A percentile compares a stretch with the other conserved stretches of the same genome.
Conservation (phyloP, 2,888 invertebrate species). For the Dorcus parallelipipedus region DNA sequence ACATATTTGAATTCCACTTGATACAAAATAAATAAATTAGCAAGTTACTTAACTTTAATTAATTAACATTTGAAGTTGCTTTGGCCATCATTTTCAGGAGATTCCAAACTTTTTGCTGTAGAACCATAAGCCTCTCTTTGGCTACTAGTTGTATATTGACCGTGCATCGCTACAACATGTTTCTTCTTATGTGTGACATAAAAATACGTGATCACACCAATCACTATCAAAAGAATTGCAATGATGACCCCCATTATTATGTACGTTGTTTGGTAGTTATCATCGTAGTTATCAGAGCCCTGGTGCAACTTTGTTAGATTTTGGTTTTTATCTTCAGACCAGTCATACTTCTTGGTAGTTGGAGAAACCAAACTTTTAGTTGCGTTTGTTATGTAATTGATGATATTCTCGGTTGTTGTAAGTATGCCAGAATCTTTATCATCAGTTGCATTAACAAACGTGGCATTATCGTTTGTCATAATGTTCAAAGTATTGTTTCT, state of each 20-base stretch:
- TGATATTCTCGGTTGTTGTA: conserved; percentile 8
- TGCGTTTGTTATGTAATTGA: not conserved
- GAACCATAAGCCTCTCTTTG: conserved; percentile 10
- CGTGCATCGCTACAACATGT: conserved; percentile 12
- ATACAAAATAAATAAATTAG: not conserved
- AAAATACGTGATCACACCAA: conserved; percentile 22
- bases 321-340: not conserved
- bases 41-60: not conserved
- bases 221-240: conserved; percentile 25
- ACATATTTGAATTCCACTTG: no score
- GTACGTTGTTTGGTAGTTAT: conserved; percentile 20
- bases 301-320: not conserved
- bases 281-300: conserved; percentile 8
- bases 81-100: not conserved
- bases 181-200: conserved; percentile 27
- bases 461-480: not conserved
- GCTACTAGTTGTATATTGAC: conserved; percentile 25
- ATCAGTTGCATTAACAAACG: not conserved
- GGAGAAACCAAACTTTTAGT: not conserved
- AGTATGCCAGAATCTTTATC: not conserved
- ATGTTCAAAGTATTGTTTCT: not conserved
- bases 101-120: not conserved
- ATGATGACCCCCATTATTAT: conserved; percentile 31
- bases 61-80: no score
- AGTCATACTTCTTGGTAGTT: not conserved